Evolutionary conservation across 2,113 vertebrate genomes (phyloP).

Genomic region (Heteronetta atricapilla): DNA sequence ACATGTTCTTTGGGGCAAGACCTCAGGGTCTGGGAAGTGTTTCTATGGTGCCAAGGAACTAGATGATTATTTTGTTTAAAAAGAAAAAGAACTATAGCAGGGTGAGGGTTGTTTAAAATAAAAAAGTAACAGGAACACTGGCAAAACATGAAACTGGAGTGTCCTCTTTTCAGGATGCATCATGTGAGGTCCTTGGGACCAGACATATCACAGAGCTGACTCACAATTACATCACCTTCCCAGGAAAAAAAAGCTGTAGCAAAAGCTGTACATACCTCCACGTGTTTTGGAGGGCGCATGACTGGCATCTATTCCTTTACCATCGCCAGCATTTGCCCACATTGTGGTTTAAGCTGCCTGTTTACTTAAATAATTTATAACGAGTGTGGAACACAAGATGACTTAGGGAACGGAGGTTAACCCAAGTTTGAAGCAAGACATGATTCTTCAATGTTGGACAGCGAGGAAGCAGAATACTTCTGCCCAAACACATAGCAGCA

Average conservation of each 20-base stretch:
- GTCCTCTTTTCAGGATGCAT: background rate
- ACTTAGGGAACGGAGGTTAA: background rate
- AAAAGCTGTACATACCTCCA: background rate
- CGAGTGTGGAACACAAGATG: background rate
- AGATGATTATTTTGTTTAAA: background rate
- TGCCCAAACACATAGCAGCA: background rate
- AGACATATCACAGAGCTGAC: background rate
- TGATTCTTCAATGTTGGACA: background rate
- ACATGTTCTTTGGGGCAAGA: background rate
- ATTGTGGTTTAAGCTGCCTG: background rate
- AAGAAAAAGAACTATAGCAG: background rate
- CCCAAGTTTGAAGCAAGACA: background rate
- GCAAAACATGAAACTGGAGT: background rate
- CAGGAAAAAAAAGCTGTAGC: background rate
- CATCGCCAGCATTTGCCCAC: conserved; percentile 4
- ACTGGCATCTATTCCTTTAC: background rate
- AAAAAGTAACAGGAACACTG: background rate
- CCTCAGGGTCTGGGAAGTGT: background rate
- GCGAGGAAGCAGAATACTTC: background rate
- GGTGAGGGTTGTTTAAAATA: background rate
- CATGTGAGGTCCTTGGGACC: background rate
- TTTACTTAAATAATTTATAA: conserved; percentile 2
- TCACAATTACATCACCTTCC: background rate
- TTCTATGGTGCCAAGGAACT: background rate
- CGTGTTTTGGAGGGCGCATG: background rate